A percentile compares a stretch with the other conserved stretches of the same genome.
phyloP scores from a whole-genome alignment of 1,140 invertebrate genomes.

The Vanessa tameamea region DNA sequence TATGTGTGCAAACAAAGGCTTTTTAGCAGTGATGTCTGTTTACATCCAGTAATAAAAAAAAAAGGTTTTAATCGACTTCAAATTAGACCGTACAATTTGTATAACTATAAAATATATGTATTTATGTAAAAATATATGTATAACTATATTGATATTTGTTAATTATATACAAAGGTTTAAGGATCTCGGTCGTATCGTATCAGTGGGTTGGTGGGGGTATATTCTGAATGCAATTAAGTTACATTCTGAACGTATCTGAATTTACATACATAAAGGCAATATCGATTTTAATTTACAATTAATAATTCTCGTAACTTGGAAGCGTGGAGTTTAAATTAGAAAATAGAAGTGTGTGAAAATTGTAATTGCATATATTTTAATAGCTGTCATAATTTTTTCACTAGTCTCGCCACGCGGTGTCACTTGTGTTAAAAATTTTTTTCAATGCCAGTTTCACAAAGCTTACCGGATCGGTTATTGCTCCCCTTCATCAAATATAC shows the following conservation, averaged over 20 bases:
- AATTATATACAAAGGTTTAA: too few species aligned
- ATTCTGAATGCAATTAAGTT: slow-evolving; percentile 41
- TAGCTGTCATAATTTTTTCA: not conserved
- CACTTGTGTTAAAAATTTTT: not conserved
- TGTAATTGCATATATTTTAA: not conserved
- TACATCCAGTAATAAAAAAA: too few species aligned
- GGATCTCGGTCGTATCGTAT: slow-evolving; percentile 2
- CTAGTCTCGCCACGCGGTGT: not conserved
- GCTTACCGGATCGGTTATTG: too few species aligned
- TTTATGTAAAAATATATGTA: too few species aligned
- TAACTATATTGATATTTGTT: too few species aligned
- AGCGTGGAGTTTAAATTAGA: not conserved
- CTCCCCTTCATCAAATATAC: too few species aligned
- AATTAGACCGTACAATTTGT: too few species aligned
- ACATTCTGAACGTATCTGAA: slow-evolving; percentile 20
- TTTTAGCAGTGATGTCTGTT: too few species aligned
- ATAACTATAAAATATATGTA: too few species aligned
- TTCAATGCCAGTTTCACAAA: too few species aligned
- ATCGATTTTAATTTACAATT: slow-evolving; percentile 31
- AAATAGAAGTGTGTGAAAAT: not conserved
- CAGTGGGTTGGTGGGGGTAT: not conserved
- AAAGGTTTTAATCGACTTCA: too few species aligned
- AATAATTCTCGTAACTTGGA: slow-evolving; percentile 2
- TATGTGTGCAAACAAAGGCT: too few species aligned
- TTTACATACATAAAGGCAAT: slow-evolving; percentile 30